phyloP scores from a whole-genome alignment of 2,888 invertebrate genomes.

The Monochamus alternatus region DNA sequence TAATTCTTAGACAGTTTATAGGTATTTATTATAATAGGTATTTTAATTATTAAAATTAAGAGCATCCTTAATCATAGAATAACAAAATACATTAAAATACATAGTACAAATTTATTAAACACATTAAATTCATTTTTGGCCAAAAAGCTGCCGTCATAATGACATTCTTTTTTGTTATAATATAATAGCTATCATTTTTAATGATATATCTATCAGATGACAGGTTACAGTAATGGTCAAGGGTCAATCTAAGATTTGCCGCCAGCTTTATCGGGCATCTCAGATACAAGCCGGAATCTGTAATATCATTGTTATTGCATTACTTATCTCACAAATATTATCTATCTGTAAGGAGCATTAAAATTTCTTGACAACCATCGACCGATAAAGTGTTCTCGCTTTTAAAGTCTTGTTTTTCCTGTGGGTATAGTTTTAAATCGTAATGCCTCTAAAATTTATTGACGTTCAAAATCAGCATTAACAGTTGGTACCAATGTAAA shows the following conservation, averaged over 20 bases:
- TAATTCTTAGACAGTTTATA: too few relatives aligned
- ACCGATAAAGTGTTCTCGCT: conserved; percentile 21
- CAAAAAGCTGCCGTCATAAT: neutral
- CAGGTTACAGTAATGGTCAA: conserved; percentile 65
- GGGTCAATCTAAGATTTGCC: conserved; percentile 59
- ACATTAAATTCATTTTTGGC: neutral
- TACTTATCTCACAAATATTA: conserved; percentile 36
- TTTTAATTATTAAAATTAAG: too few relatives aligned
- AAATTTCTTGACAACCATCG: conserved; percentile 32
- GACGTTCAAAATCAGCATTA: too few relatives aligned
- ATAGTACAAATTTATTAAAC: neutral
- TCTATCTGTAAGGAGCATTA: conserved; percentile 29
- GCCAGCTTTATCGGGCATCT: conserved; percentile 54
- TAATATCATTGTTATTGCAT: conserved; percentile 57
- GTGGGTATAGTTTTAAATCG: neutral
- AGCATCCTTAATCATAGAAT: too few relatives aligned
- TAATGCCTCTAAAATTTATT: neutral
- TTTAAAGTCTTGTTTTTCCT: neutral
- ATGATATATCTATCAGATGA: conserved; percentile 67
- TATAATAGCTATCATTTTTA: conserved; percentile 63
- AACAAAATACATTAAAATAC: too few relatives aligned
- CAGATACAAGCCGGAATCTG: conserved; percentile 51
- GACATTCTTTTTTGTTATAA: neutral
- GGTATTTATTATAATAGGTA: too few relatives aligned
- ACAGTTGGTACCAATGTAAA: too few relatives aligned